Evolutionary conservation across 1,140 invertebrate species (phyloP), one percentile per base, ranked within the genome.

Genomic region (Acromyrmex heyeri): DNA sequence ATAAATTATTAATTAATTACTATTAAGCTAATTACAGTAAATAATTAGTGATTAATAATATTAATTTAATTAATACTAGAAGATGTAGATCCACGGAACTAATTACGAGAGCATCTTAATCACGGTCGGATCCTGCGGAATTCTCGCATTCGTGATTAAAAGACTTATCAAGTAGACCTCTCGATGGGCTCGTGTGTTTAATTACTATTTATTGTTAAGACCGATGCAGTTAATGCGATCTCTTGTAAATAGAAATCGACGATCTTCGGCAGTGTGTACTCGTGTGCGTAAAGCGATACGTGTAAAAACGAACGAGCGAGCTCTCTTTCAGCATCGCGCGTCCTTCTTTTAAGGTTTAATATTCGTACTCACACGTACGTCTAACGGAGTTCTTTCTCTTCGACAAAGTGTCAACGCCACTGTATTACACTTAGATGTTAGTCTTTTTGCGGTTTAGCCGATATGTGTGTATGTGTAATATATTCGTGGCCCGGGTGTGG

Each of bases 101-200:
- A 57, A 70, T 82, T 16, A 53, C 38, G 79, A 75, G 69, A 83
- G 79, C 69, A 83, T 73, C 79, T 73, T 30, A 73, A 73, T 83
- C 67, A 55, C 14, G 61, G 18, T 21, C 59, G 16, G 59, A 50
- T 34, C n/a, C 4, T 44, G 34, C 18, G 34, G 18, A 27, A 48
- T 30, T 48, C 6, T n/a, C 38, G 53, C 24, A 4, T n/a, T 55
- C 70, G 55, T 48, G 70, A 59, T 88, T 38, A 24, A 85, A 70
- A n/a, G 62, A 72, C 34, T 50, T 50, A 50, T 67, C 78, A 82
- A 61, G 67, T 86, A 30, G 21, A 88, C 48, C 69, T 88, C 30
- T 86, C 64, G 57, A 16, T 85, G 87, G 70, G 87, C 77, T 88
- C 78, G 50, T 83, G 86, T 69, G 72, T 88, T 69, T 85, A 61